Evolutionary conservation across 23 tunicate genomes (phyloP).

Genomic region (Ciona savignyi): DNA sequence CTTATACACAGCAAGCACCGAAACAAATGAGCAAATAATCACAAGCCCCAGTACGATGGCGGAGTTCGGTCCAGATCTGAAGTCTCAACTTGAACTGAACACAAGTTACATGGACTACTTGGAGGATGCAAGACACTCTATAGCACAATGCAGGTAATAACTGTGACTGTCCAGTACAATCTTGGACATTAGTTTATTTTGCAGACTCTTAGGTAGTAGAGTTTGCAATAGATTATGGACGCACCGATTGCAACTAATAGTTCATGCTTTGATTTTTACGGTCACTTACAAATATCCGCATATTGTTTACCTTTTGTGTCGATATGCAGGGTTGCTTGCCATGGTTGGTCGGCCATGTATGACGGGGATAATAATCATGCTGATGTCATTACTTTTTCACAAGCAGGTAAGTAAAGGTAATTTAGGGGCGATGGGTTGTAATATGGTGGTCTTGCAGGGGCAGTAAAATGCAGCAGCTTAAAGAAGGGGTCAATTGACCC

Average conservation of each 20-base stretch:
- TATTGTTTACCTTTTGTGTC: not conserved
- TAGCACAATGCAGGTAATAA: constrained; percentile 70
- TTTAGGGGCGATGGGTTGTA: no score
- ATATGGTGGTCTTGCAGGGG: not conserved
- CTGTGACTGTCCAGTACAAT: no score
- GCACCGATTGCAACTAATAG: no score
- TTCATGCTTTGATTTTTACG: no score
- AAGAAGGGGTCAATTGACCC: no score
- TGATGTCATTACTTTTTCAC: not conserved
- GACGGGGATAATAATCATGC: constrained; percentile 63
- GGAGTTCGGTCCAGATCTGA: constrained; percentile 82
- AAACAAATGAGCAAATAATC: constrained; percentile 35
- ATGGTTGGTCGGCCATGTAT: constrained; percentile 63
- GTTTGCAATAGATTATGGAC: no score
- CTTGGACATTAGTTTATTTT: no score
- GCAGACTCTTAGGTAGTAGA: no score
- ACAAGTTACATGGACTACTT: constrained; percentile 95
- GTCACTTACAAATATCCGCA: no score
- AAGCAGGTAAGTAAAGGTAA: no score
- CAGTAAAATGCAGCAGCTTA: no score
- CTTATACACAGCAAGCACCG: no score
- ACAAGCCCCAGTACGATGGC: constrained; percentile 78
- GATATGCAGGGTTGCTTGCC: constrained; percentile 53
- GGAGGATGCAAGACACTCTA: constrained; percentile 60
- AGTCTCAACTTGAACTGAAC: constrained; percentile 55